These are phyloP conservation scores for Scaptomyza polygonia DNA, from an alignment of 2,888 invertebrate genomes.

Conservation along the genomic window DNA sequence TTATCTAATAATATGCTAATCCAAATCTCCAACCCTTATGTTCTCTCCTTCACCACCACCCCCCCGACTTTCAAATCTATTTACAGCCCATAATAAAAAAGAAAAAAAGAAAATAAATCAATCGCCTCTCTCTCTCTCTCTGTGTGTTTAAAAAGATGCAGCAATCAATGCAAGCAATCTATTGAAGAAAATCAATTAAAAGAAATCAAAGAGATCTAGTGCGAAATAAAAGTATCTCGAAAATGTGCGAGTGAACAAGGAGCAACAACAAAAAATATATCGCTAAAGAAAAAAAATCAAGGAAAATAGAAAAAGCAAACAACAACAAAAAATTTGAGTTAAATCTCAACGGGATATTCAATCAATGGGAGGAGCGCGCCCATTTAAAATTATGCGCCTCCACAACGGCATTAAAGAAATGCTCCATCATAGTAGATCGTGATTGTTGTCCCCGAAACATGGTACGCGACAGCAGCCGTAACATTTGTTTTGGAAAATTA, in stretches of 20 bases:
- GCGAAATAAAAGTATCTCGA: slow-evolving; percentile 47
- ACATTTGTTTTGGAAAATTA: slow-evolving; percentile 99
- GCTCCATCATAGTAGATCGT: slow-evolving; percentile 83
- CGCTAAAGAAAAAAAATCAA: slow-evolving; percentile 3
- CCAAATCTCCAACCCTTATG: slow-evolving; percentile 1
- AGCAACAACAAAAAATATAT: slow-evolving; percentile 8
- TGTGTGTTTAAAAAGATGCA: slow-evolving; percentile 22
- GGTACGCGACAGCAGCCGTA: slow-evolving; percentile 99
- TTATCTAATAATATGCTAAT: background rate
- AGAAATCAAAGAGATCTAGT: slow-evolving; percentile 48
- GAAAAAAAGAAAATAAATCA: slow-evolving; percentile 40
- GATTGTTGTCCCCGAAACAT: slow-evolving; percentile 88
- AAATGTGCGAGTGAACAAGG: slow-evolving; percentile 60
- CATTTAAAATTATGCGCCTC: slow-evolving; percentile 84
- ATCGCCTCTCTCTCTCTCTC: slow-evolving; percentile 21
- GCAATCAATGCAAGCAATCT: slow-evolving; percentile 29
- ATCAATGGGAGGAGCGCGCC: slow-evolving; percentile 82
- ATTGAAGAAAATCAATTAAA: slow-evolving; percentile 22
- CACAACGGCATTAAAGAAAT: slow-evolving; percentile 90
- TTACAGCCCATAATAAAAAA: slow-evolving; percentile 48
- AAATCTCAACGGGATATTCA: slow-evolving; percentile 46
- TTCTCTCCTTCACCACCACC: slow-evolving; percentile 4
- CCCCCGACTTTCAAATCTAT: slow-evolving; percentile 38
- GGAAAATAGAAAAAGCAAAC: background rate
- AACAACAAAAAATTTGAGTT: slow-evolving; percentile 11